These are phyloP conservation scores for Chlorodrepanis virens DNA, from an alignment of 2,113 vertebrate genomes.

Conservation along the genomic window DNA sequence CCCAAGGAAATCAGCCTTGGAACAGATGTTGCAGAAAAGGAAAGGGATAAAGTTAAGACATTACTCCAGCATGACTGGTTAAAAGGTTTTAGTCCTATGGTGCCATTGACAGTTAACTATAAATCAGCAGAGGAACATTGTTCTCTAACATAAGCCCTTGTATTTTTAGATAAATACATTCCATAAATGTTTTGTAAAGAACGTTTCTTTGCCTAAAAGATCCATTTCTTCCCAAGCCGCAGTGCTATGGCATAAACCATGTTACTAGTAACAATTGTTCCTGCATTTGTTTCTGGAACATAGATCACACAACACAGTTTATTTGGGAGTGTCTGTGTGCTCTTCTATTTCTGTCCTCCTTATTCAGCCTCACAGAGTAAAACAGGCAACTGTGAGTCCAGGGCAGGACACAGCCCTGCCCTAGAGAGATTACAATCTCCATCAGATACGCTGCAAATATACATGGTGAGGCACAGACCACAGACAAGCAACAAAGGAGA, in stretches of 20 bases:
- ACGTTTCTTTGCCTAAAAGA: background rate
- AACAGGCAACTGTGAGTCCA: background rate
- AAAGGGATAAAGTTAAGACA: background rate
- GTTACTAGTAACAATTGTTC: background rate
- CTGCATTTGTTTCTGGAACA: constrained; percentile 8
- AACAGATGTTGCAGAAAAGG: background rate
- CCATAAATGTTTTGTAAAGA: background rate
- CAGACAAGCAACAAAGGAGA: background rate
- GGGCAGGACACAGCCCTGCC: background rate
- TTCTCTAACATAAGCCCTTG: background rate
- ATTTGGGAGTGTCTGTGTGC: background rate
- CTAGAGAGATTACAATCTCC: constrained; percentile 25
- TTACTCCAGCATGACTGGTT: background rate
- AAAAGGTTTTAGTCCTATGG: background rate
- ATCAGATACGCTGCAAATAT: constrained; percentile 8
- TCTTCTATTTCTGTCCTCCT: constrained; percentile 14
- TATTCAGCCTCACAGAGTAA: background rate
- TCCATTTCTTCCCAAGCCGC: background rate
- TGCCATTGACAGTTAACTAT: background rate
- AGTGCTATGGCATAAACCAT: background rate
- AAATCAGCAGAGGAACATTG: background rate
- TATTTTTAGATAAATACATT: constrained; percentile 12
- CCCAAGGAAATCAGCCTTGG: background rate
- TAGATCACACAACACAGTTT: background rate
- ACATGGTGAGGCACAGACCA: background rate